Base-by-base conservation (phyloP, 1,140 invertebrate genomes). In the Drosophila pallidifrons region DNA sequence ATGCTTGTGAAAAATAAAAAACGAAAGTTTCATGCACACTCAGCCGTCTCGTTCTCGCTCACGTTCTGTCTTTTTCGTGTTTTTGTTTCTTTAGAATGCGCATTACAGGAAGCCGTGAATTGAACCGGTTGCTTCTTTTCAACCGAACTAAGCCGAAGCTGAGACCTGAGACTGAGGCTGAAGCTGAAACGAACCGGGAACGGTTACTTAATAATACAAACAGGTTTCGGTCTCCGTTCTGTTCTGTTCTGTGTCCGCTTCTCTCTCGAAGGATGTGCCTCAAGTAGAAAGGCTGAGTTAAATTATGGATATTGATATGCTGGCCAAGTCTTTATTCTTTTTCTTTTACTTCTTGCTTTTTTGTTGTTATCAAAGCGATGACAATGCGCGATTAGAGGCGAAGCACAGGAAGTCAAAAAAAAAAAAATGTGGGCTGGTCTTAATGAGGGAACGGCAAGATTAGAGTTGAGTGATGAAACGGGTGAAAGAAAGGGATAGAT, bases 121-220 rank as follows among this genome's bases (percentile, higher is more conserved):
- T 66, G 66, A 79, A 82, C 83, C 83, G 83, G 83, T 87, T 82
- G 16, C 51, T 59, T 55, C 65, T 58, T 15, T 49, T 52, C 11
- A 51, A 20, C 3, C n/a, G 57, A 61, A 41, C 71, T 57, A 51
- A 35, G 30, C 55, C 49, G 45, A 60, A 60, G 43, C 38, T 43
- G 54, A 67, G 43, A 11, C 38, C 38, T 43, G 54, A 67, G 43
- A 11, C 38, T 10, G 35, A 38, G 1, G 35, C 3, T 10, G 35
- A 35, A 13, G 11, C 41, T 20, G 67, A 43, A 45, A 49, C 20
- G 55, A 75, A 67, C 79, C 57, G 64, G 35, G 35, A 76, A 54
- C 66, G 77, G 83, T 87, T 87, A 87, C 83, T 87, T 83, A 87
- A 87, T 87, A 87, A 88, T 83, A 77, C 83, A 87, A 87, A 88